These are phyloP conservation scores for Erebia palarica DNA, from an alignment of 2,888 invertebrate genomes.

Conservation along the genomic window DNA sequence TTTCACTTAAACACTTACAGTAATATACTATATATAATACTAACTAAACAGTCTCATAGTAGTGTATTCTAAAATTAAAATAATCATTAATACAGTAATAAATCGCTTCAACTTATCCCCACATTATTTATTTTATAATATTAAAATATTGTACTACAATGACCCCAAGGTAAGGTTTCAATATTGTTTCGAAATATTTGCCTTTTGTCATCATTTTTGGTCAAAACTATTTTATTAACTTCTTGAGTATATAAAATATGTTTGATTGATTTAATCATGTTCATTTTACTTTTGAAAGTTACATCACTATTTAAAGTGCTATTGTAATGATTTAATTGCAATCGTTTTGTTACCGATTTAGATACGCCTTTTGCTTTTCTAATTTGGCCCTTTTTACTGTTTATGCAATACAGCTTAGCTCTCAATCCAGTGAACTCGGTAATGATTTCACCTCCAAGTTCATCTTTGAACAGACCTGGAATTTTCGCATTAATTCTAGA, in stretches of 20 bases:
- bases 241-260: slow-evolving; percentile 17
- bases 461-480: slow-evolving; percentile 6
- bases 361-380: slow-evolving; percentile 6
- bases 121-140: not conserved
- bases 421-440: slow-evolving; percentile 3
- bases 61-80: not conserved
- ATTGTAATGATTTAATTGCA: not conserved
- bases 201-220: slow-evolving; percentile 19
- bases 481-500: slow-evolving; percentile 3
- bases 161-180: slow-evolving; percentile 14
- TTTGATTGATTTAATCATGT: slow-evolving; percentile 15
- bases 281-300: slow-evolving; percentile 10
- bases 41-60: not conserved
- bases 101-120: not conserved
- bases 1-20: not conserved
- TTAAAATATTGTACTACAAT: slow-evolving; percentile 20
- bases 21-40: no score
- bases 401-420: not conserved
- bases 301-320: slow-evolving; percentile 5
- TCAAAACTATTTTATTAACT: slow-evolving; percentile 18
- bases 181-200: slow-evolving; percentile 14
- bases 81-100: not conserved
- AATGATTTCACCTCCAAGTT: slow-evolving; percentile 1
- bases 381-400: not conserved
- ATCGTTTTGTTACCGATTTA: slow-evolving; percentile 8